Evolutionary conservation across 2,113 vertebrate genomes (phyloP).

Genomic region (Campylorhamphus procurvoides): DNA sequence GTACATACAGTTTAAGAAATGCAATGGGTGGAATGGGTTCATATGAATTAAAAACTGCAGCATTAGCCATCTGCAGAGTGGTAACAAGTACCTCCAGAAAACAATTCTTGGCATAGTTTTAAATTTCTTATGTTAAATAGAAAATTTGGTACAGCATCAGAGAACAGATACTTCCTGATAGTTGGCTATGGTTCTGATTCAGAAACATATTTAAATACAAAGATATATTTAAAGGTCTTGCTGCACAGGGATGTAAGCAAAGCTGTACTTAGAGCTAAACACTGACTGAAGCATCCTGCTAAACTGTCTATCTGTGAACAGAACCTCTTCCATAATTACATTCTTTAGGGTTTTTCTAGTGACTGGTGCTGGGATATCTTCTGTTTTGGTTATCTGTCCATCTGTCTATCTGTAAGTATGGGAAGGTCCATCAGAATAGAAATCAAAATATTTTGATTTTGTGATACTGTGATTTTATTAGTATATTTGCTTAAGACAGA

Average conservation of each 20-base stretch:
- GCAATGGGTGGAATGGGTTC: not conserved
- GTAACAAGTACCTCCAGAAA: slow-evolving; percentile 20
- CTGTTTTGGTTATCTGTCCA: not conserved
- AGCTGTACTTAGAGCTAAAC: not conserved
- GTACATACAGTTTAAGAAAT: not conserved
- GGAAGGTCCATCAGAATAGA: not conserved
- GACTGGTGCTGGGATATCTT: not conserved
- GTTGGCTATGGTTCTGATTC: slow-evolving; percentile 8
- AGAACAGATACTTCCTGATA: slow-evolving; percentile 48
- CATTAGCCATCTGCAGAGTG: slow-evolving; percentile 27
- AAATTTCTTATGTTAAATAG: not conserved
- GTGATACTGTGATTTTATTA: not conserved
- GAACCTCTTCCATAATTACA: not conserved
- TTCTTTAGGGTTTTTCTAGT: not conserved
- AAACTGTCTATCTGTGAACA: not conserved
- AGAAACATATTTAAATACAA: slow-evolving; percentile 9
- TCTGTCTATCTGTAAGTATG: not conserved
- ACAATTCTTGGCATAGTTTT: slow-evolving; percentile 15
- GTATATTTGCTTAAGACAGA: not conserved
- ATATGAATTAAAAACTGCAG: not conserved
- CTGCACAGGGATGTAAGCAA: not conserved
- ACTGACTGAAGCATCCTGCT: not conserved
- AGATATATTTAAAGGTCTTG: not conserved
- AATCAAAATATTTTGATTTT: not conserved
- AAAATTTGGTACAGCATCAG: not conserved